Evolutionary conservation across 2,113 vertebrate genomes (phyloP), one percentile per base, ranked within the genome.

Genomic region (Lamprologus lemairii): DNA sequence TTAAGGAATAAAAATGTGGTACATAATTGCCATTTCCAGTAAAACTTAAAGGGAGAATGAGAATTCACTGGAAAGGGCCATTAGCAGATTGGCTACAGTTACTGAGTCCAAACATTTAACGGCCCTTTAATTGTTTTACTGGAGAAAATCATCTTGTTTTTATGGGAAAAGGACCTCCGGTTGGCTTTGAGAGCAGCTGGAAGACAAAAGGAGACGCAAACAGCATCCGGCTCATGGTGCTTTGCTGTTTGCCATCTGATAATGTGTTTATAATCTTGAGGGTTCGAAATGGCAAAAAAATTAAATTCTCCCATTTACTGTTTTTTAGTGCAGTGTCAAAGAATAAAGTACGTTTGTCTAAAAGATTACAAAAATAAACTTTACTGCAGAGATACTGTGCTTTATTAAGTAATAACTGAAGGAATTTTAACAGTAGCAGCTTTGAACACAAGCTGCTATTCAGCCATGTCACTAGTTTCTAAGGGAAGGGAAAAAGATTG

Each of bases 21-120:
- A 75, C 71, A 78, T 78, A 78, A 78, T 78, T 78, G 42, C 71
- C 10, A 47, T 31, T 78, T 78, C 71, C 42, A 49, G 42, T 31
- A 78, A 49, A 49, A 78, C 45, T 3, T 78, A 49, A 11, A 78
- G 7, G 26, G 26, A 78, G 42, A 13, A 47, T 31, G 71, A 49
- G 71, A 78, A 19, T 49, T 28, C 71, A 49, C 16, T 78, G 26
- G 23, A 75, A 75, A 3, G 1, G 16, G 42, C 42, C 26, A 78
- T 78, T 78, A 78, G 9, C 17, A 6, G 26, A 78, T 31, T 49
- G 42, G 42, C 42, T 28, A 31, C 16, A 49, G 26, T 12, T 49
- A 78, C 71, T 49, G 71, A 49, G 26, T 49, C 42, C 42, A 78
- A 75, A 75, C 71, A 75, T 75, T 75, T 28, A 47, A 78, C 2